Evolutionary conservation across 2,797 vertebrate species (phyloP).

Genomic region (Gymnopithys bicolor): DNA sequence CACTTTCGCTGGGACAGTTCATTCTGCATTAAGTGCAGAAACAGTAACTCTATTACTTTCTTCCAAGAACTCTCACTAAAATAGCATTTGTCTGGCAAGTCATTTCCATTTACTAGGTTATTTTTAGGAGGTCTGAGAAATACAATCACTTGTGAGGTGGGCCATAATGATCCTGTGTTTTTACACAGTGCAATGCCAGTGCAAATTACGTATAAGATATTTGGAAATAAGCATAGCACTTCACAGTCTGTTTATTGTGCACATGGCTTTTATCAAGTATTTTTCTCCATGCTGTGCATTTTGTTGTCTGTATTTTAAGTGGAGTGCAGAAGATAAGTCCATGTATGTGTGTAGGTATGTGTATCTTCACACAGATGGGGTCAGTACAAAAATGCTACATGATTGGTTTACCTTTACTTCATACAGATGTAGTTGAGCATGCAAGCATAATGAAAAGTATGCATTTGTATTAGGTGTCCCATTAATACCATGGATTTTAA

Average conservation of each 20-base stretch:
- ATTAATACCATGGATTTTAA: not conserved
- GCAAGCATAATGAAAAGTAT: not conserved
- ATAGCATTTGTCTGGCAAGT: not conserved
- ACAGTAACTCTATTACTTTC: conserved; percentile 3
- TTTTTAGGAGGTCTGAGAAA: not conserved
- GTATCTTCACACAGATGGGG: not conserved
- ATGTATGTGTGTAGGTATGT: not conserved
- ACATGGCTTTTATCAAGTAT: not conserved
- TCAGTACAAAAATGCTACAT: not conserved
- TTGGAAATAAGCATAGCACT: not conserved
- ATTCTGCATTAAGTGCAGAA: not conserved
- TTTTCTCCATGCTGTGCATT: not conserved
- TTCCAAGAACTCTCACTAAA: conserved; percentile 29
- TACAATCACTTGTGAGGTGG: not conserved
- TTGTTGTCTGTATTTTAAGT: not conserved
- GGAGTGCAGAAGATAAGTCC: not conserved
- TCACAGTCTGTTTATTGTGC: not conserved
- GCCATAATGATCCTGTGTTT: not conserved
- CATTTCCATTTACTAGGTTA: not conserved
- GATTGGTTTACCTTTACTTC: not conserved
- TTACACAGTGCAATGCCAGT: not conserved
- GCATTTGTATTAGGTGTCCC: not conserved
- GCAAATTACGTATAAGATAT: not conserved
- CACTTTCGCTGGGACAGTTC: not conserved
- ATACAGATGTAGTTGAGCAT: not conserved